Percentiles rank a stretch among this genome's conserved stretches.
These are phyloP conservation scores for Dallia pectoralis DNA, from an alignment of 2,797 vertebrate species.

Conservation along the genomic window DNA sequence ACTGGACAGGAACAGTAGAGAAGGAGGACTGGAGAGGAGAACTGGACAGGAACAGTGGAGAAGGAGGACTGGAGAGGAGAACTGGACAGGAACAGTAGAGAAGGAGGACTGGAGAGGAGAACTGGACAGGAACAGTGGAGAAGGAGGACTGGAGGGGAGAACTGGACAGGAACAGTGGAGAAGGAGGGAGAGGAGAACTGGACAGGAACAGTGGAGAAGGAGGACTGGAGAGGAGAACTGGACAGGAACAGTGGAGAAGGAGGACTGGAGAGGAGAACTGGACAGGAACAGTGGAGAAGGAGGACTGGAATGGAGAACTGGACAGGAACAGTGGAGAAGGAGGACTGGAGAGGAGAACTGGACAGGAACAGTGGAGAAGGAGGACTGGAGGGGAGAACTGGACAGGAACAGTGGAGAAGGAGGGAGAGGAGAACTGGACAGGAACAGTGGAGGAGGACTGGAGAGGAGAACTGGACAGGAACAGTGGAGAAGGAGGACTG, in stretches of 20 bases:
- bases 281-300: too few species aligned
- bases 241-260: not conserved
- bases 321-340: not conserved
- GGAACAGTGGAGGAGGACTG: constrained; percentile 52
- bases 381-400: constrained; percentile 32
- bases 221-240: constrained; percentile 2
- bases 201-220: too few species aligned
- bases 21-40: not conserved
- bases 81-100: constrained; percentile 64
- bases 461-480: too few species aligned
- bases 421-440: too few species aligned
- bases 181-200: not conserved
- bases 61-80: constrained; percentile 31
- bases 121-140: constrained; percentile 56
- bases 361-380: too few species aligned
- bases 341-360: too few species aligned
- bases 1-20: too few species aligned
- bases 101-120: constrained; percentile 55
- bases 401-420: constrained; percentile 51
- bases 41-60: not conserved
- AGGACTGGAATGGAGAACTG: not conserved
- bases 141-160: constrained; percentile 40
- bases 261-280: not conserved
- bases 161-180: too few species aligned
- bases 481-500: not conserved